Conservation (phyloP, 2,797 vertebrate species). For the Simalia tracyae region DNA sequence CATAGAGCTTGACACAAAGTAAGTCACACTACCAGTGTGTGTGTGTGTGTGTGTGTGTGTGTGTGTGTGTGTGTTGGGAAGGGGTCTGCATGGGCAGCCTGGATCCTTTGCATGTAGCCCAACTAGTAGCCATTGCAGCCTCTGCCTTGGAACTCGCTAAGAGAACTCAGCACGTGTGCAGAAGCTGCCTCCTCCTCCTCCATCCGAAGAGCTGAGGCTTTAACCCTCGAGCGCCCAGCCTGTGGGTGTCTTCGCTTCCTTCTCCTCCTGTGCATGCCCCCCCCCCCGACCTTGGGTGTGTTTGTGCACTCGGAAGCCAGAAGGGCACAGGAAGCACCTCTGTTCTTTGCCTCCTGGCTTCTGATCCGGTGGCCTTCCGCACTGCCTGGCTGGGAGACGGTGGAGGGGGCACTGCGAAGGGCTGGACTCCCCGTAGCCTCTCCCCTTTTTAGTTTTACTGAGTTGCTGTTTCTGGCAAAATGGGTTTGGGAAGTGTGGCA, state of each 20-base stretch:
- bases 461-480: neutral
- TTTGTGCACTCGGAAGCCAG: conserved; percentile 48
- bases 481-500: neutral
- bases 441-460: fast-evolving
- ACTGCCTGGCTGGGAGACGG: neutral
- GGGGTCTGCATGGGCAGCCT: fast-evolving
- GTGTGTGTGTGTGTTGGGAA: too few relatives aligned
- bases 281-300: conserved; percentile 44
- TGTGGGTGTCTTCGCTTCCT: conserved; percentile 42
- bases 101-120: neutral
- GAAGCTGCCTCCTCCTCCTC: neutral
- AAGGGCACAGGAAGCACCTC: conserved; percentile 53
- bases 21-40: conserved; percentile 64
- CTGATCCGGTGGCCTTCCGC: neutral
- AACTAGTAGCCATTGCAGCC: neutral
- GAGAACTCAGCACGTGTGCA: neutral
- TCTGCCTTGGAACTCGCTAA: neutral
- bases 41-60: neutral
- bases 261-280: conserved; percentile 31
- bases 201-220: fast-evolving
- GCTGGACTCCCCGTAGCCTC: neutral
- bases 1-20: conserved; percentile 96
- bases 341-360: neutral
- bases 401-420: neutral
- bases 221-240: conserved; percentile 7